These are phyloP conservation scores for Ditylenchus dipsaci DNA, from an alignment of 1,140 invertebrate genomes.

Conservation along the genomic window DNA sequence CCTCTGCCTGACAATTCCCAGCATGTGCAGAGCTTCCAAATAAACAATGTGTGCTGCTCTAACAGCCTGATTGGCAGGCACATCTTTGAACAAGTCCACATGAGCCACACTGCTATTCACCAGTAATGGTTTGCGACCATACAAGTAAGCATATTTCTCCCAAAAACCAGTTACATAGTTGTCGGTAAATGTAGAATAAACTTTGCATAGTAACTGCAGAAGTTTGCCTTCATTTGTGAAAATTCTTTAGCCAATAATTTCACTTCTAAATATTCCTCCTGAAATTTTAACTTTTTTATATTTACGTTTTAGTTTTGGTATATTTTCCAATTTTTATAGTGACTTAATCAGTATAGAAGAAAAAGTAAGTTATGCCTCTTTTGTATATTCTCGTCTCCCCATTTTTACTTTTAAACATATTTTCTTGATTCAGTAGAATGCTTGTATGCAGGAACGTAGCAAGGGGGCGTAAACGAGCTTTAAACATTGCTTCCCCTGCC, in stretches of 20 bases:
- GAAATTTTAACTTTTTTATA: not conserved
- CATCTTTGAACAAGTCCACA: slow-evolving; percentile 39
- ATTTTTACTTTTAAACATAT: too few species aligned
- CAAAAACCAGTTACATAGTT: slow-evolving; percentile 53
- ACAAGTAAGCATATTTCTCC: slow-evolving; percentile 53
- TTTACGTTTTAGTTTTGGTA: too few species aligned
- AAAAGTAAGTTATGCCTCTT: too few species aligned
- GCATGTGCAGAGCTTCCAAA: slow-evolving; percentile 40
- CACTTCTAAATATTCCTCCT: not conserved
- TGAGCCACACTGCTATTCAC: slow-evolving; percentile 52
- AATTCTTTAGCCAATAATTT: slow-evolving; percentile 37
- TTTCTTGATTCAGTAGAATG: too few species aligned
- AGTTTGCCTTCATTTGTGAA: slow-evolving; percentile 38
- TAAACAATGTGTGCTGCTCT: slow-evolving; percentile 47
- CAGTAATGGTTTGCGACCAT: slow-evolving; percentile 38
- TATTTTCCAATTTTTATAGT: too few species aligned
- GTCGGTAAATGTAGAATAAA: slow-evolving; percentile 31
- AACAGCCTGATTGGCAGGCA: slow-evolving; percentile 37
- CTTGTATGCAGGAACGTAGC: too few species aligned
- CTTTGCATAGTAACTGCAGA: slow-evolving; percentile 36
- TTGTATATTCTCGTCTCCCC: too few species aligned
- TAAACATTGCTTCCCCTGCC: too few species aligned
- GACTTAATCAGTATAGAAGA: too few species aligned
- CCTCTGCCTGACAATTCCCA: slow-evolving; percentile 43
- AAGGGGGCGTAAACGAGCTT: too few species aligned